Conservation (phyloP, 2,888 invertebrate species). For the Myopa tessellatipennis region DNA sequence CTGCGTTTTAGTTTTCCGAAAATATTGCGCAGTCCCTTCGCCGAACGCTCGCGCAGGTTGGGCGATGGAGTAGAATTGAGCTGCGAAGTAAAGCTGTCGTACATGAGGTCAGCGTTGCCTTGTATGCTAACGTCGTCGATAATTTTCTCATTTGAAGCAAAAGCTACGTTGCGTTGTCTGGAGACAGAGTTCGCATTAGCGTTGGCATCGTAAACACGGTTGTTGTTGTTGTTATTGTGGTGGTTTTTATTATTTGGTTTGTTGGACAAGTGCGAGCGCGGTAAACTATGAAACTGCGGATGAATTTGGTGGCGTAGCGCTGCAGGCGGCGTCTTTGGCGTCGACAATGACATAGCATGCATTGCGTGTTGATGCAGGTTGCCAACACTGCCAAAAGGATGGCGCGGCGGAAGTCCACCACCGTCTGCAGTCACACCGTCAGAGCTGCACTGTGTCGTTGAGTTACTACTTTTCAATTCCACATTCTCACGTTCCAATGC, state of each 20-base stretch:
- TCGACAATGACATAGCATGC: constrained; percentile 42
- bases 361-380: constrained; percentile 58
- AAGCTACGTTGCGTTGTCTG: constrained; percentile 61
- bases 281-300: constrained; percentile 84
- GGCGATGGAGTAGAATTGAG: constrained; percentile 68
- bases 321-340: constrained; percentile 78
- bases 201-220: constrained; percentile 52
- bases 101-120: constrained; percentile 63
- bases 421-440: constrained; percentile 9
- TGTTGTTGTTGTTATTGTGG: constrained; percentile 48
- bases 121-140: constrained; percentile 72
- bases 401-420: constrained; percentile 59
- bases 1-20: constrained; percentile 78
- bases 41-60: constrained; percentile 62
- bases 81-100: constrained; percentile 67
- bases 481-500: constrained; percentile 88
- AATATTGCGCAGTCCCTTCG: constrained; percentile 75
- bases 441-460: constrained; percentile 40
- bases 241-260: constrained; percentile 49
- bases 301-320: constrained; percentile 80
- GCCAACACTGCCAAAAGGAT: constrained; percentile 65
- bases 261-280: constrained; percentile 71
- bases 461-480: constrained; percentile 73
- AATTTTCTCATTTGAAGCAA: constrained; percentile 62
- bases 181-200: constrained; percentile 49